These are phyloP conservation scores for Dromiciops gliroides DNA, from an alignment of 2,113 vertebrate genomes.

Conservation along the genomic window DNA sequence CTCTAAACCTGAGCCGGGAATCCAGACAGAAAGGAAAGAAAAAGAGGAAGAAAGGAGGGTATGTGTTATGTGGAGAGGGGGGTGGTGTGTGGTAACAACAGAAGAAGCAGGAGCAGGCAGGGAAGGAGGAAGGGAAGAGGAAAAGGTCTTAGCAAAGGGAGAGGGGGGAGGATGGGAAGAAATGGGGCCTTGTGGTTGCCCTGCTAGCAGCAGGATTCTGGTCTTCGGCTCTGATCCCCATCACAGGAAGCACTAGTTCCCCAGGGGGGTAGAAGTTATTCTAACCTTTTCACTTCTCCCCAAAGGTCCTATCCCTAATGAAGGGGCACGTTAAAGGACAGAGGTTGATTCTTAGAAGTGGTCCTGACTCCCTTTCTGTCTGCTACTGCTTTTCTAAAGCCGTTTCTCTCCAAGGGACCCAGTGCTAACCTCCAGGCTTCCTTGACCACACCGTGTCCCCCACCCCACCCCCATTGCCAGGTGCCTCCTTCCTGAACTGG, in stretches of 20 bases:
- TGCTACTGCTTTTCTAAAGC: background rate
- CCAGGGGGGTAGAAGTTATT: background rate
- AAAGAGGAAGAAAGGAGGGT: background rate
- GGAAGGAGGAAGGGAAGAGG: constrained; percentile 1
- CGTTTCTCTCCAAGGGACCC: background rate
- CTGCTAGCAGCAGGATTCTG: background rate
- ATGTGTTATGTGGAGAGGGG: background rate
- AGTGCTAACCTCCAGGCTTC: background rate
- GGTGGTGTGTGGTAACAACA: background rate
- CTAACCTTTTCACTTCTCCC: background rate
- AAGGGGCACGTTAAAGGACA: background rate
- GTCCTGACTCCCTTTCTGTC: background rate
- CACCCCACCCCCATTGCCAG: background rate
- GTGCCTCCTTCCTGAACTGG: background rate
- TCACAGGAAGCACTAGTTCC: background rate
- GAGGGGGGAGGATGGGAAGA: background rate
- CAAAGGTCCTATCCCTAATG: background rate
- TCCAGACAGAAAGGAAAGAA: background rate
- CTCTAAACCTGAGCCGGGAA: background rate
- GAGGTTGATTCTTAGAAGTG: background rate
- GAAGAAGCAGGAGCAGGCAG: background rate
- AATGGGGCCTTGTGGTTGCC: background rate
- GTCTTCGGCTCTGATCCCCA: background rate
- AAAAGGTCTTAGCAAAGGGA: background rate
- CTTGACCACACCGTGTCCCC: background rate